Percentiles rank a stretch among this genome's conserved stretches.
Evolutionary conservation across 2,888 invertebrate genomes (phyloP).

Genomic region (Diaphora mendica): DNA sequence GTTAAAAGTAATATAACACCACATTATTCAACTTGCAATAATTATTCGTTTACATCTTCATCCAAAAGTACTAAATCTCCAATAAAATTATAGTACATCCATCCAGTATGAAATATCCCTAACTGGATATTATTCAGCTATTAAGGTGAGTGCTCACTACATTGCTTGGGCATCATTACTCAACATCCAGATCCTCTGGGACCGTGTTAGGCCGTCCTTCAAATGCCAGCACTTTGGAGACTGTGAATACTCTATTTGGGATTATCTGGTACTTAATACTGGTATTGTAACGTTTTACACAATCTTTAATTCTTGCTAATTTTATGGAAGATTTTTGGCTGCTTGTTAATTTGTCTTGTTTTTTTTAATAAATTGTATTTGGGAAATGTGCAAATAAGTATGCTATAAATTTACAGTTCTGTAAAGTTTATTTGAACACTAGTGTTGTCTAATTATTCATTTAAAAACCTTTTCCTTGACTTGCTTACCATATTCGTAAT

Average conservation of each 20-base stretch:
- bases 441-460: too few relatives aligned
- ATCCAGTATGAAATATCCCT: not conserved
- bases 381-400: not conserved
- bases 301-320: not conserved
- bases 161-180: constrained; percentile 35
- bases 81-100: not conserved
- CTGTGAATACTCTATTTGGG: constrained; percentile 12
- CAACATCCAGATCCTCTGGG: constrained; percentile 33
- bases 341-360: not conserved
- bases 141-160: constrained; percentile 41
- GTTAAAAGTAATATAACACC: too few relatives aligned
- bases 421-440: too few relatives aligned
- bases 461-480: too few relatives aligned
- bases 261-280: constrained; percentile 2
- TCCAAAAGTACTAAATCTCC: not conserved
- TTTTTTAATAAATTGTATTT: too few relatives aligned
- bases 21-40: not conserved
- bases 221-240: constrained; percentile 26
- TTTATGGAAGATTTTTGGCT: not conserved
- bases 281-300: not conserved
- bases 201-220: constrained; percentile 12
- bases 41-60: not conserved
- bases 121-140: constrained; percentile 27
- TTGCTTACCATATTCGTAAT: too few relatives aligned
- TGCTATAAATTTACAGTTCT: too few relatives aligned